phyloP scores from a whole-genome alignment of 2,113 vertebrate genomes.

The Maccullochella peelii region DNA sequence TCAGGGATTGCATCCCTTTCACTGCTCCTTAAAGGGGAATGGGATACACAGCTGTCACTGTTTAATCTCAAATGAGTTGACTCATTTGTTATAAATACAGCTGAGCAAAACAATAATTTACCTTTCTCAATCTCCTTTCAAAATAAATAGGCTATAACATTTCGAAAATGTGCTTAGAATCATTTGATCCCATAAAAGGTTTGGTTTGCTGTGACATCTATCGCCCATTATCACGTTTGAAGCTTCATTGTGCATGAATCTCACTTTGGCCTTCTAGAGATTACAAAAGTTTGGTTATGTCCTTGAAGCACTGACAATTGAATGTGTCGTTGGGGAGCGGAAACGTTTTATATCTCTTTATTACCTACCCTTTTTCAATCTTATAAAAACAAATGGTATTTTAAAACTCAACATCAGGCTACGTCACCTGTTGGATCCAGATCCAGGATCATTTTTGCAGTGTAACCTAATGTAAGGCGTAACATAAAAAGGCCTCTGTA shows the following conservation, averaged over 20 bases:
- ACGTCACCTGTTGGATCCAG: not conserved
- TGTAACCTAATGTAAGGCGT: not conserved
- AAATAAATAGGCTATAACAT: not conserved
- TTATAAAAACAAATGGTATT: not conserved
- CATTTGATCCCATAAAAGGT: not conserved
- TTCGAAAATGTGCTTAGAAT: not conserved
- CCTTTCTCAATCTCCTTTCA: not conserved
- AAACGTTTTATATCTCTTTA: not conserved
- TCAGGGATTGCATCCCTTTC: not conserved
- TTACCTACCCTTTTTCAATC: not conserved
- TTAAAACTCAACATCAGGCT: not conserved
- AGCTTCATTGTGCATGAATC: not conserved
- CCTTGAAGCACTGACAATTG: not conserved
- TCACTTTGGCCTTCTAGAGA: not conserved
- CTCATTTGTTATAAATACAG: not conserved
- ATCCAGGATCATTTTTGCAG: conserved; percentile 16
- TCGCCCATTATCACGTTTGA: not conserved
- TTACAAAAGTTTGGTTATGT: not conserved
- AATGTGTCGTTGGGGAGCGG: not conserved
- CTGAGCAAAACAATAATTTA: not conserved
- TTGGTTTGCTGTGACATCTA: conserved; percentile 1
- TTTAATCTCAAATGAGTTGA: not conserved
- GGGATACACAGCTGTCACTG: not conserved
- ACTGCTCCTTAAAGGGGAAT: not conserved
- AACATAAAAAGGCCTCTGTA: conserved; percentile 41